Evolutionary conservation across 1,140 invertebrate species (phyloP).

Genomic region (Papilio xuthus): DNA sequence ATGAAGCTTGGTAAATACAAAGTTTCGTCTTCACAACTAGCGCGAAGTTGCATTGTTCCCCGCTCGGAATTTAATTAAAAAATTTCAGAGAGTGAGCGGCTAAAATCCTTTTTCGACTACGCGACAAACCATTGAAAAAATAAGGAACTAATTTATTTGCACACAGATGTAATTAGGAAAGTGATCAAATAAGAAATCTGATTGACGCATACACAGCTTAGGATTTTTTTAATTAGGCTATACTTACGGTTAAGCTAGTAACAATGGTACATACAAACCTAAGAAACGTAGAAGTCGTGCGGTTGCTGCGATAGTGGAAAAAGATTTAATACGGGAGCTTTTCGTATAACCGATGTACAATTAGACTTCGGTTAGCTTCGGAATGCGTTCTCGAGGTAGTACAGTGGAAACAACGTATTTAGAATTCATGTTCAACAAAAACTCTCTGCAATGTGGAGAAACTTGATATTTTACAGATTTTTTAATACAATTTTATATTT

Average conservation of each 20-base stretch:
- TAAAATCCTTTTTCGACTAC: background rate
- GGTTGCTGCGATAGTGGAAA: no score
- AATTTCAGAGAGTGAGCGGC: background rate
- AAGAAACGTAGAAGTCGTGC: no score
- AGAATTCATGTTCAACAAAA: background rate
- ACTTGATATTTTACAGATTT: background rate
- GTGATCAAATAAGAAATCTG: no score
- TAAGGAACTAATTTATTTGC: no score
- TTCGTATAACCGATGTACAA: background rate
- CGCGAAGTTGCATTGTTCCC: background rate
- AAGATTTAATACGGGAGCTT: background rate
- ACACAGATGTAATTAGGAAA: no score
- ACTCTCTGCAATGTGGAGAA: background rate
- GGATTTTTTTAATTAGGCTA: no score
- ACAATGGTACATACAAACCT: no score
- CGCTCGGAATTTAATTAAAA: constrained; percentile 10
- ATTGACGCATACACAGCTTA: no score
- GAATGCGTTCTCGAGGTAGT: background rate
- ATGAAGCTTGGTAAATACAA: background rate
- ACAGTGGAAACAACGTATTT: background rate
- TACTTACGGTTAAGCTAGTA: no score
- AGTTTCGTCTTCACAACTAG: background rate
- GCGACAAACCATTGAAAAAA: no score
- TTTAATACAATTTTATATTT: background rate
- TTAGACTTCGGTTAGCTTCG: background rate